Base-by-base conservation (phyloP, 2,888 invertebrate genomes). In the Allophyes oxyacanthae region DNA sequence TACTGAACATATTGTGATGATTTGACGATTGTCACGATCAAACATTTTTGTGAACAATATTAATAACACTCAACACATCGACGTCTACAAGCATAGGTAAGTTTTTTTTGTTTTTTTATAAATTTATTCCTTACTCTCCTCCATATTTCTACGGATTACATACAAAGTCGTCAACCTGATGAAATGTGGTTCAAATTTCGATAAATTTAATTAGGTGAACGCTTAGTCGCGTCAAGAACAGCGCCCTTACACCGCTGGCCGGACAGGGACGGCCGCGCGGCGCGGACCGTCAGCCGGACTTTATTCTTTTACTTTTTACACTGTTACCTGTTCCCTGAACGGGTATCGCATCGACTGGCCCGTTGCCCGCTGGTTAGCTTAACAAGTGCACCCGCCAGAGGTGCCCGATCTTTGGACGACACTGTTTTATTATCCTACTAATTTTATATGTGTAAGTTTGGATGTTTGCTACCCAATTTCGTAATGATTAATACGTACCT, bases 301-400 rank as follows among this genome's bases (percentile, higher is more conserved):
- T 78, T 71, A 70, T 79, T 81, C 89, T 89, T 88, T 87, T 87
- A 76, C 86, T 84, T 89, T 90, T 92, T 88, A 82, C 85, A 79
- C 85, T 69, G 87, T 87, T 93, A 93, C 93, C 93, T 93, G 93
- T 92, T 92, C 87, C 86, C 77, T 73, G 88, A 87, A 87, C 90
- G 90, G 87, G 90, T 89, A 85, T 84, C 84, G 80, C 77, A 78
- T 85, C 83, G 80, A 78, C 77, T 79, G 75, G 75, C 78, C 84
- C 84, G 83, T 86, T 87, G 74, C 75, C 83, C 85, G 83, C 87
- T 87, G 89, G 90, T 89, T 89, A 91, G 84, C 83, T 85, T 89
- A 89, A 92, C 92, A 92, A 92, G 92, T 91, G 92, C 88, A 81
- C 62, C 64, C 68, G 67, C 38, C 92, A 92, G 92, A 86, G 86